A percentile compares a stretch with the other conserved stretches of the same genome.
Evolutionary conservation across 2,797 vertebrate genomes (phyloP).

Genomic region (Anolis apletophallus): DNA sequence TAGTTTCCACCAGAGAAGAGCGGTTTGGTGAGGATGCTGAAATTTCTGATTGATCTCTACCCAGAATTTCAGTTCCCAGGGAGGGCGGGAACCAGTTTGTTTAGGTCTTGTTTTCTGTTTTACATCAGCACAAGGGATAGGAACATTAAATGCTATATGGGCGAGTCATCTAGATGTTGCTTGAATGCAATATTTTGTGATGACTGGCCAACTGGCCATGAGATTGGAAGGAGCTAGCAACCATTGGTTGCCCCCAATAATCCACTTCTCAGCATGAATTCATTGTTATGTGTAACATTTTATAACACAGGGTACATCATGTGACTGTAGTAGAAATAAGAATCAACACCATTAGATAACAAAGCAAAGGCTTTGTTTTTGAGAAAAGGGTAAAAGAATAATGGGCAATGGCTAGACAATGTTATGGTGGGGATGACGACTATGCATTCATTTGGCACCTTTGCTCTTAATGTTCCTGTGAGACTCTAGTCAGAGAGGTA

Average conservation of each 20-base stretch:
- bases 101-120: background rate
- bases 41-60: background rate
- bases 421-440: background rate
- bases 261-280: background rate
- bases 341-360: background rate
- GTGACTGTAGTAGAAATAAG: background rate
- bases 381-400: background rate
- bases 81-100: background rate
- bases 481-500: background rate
- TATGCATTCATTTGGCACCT: background rate
- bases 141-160: background rate
- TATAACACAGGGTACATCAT: background rate
- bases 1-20: background rate
- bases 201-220: background rate
- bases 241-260: background rate
- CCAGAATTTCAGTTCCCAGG: background rate
- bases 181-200: background rate
- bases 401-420: too few relatives aligned
- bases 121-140: background rate
- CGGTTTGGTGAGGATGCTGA: background rate
- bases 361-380: background rate
- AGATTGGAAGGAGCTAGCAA: background rate
- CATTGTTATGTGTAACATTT: background rate
- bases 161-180: background rate
- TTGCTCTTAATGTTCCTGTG: background rate